Evolutionary conservation across 2,113 vertebrate genomes (phyloP), one percentile per base, ranked within the genome.

Genomic region (Prunella fulvescens): DNA sequence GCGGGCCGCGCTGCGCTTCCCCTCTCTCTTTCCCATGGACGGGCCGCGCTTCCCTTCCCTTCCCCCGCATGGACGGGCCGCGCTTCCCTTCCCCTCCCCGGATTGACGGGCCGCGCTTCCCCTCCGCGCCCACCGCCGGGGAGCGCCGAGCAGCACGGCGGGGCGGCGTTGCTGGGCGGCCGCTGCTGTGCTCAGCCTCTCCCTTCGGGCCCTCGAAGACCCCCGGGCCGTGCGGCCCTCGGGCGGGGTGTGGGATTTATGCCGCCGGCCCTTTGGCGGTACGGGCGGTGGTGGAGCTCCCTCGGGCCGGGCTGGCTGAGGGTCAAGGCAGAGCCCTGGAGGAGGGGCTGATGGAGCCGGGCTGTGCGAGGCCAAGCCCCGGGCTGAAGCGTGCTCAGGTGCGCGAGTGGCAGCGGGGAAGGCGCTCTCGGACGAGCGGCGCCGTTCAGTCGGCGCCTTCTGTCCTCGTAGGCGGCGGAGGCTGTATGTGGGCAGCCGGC

Each of bases 381-480:
- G n/a, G 6, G 26, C 14, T 7, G 1, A 8, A 14, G 31, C 11
- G 12, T 0, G 45, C 12, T 3, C 9, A 0, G 14, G 3, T 4
- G 14, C 4, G 29, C 7, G 8, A 6, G 35, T 0, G 20, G 64
- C 35, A 4, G 50, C 22, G 12, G 29, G 20, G 23, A 10, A 8
- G 47, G 3, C 7, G 44, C 3, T 20, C 24, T 8, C 6, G 3
- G 7, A 1, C 7, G 20, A 7, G n/a, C 57, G 23, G 42, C 15
- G 17, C 25, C 2, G 0, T 4, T 12, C 19, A 2, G 5, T 5
- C 6, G 14, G 50, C 23, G 0, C 8, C 5, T 6, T 14, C 6
- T 14, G 57, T 8, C 7, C 5, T 20, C 3, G 2, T 1, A 9
- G 64, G 51, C 35, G 10, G 33, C 2, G 7, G 25, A 3, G 64